Conservation (phyloP, 2,888 invertebrate genomes). For the Drosophila barbarae region DNA sequence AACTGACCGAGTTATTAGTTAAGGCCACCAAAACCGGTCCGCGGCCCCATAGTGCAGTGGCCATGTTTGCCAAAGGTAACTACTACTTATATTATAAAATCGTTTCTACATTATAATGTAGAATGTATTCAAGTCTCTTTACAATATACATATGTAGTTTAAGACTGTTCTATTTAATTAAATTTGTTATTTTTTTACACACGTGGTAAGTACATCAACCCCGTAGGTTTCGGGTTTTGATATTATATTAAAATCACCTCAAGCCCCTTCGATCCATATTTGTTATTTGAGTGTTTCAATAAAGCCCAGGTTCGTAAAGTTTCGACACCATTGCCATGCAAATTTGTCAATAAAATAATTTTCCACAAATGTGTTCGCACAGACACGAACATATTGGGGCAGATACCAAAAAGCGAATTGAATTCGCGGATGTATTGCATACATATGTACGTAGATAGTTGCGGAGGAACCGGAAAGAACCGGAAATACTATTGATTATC, state of each 20-base stretch:
- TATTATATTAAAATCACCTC: slow-evolving; percentile 1
- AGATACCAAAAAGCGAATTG: slow-evolving; percentile 22
- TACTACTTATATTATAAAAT: background rate
- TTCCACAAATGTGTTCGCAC: slow-evolving; percentile 17
- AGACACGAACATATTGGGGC: slow-evolving; percentile 17
- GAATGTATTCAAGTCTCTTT: too few species aligned
- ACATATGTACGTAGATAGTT: too few species aligned
- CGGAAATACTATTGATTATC: slow-evolving; percentile 70
- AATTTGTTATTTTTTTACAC: background rate
- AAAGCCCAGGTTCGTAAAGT: slow-evolving; percentile 27
- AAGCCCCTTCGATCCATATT: background rate
- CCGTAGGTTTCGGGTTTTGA: slow-evolving; percentile 16
- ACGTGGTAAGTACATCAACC: background rate
- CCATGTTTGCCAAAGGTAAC: slow-evolving; percentile 16
- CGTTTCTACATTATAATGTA: too few species aligned
- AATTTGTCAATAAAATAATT: slow-evolving; percentile 63
- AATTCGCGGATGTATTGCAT: slow-evolving; percentile 6
- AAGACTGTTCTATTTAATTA: background rate
- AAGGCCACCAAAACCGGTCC: too few species aligned
- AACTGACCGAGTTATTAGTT: too few species aligned
- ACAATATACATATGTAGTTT: too few species aligned
- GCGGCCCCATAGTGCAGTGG: too few species aligned
- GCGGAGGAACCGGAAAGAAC: slow-evolving; percentile 22
- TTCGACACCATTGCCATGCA: slow-evolving; percentile 51
- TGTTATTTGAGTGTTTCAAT: slow-evolving; percentile 33